Conservation (phyloP, 2,888 invertebrate species). For the Piscicola geometra region DNA sequence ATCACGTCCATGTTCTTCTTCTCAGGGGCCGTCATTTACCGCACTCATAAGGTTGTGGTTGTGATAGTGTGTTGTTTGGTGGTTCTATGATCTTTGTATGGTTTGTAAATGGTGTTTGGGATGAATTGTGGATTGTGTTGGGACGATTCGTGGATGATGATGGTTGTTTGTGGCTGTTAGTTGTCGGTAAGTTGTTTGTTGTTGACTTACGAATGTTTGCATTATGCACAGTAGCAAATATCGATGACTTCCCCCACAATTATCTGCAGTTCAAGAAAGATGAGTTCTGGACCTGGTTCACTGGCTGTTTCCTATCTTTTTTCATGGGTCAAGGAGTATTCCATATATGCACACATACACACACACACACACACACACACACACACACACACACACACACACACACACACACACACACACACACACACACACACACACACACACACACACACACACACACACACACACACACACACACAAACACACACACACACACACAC, state of each 20-base stretch:
- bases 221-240: neutral
- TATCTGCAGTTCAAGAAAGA: neutral
- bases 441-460: constrained; percentile 17
- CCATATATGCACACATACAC: neutral
- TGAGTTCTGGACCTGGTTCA: constrained; percentile 10
- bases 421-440: neutral
- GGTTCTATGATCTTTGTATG: too few relatives aligned
- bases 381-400: neutral
- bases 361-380: neutral
- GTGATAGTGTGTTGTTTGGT: too few relatives aligned
- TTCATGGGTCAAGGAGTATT: constrained; percentile 1
- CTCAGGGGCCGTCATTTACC: constrained; percentile 8
- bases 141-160: neutral
- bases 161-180: neutral
- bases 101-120: neutral
- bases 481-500: too few relatives aligned
- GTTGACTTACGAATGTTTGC: too few relatives aligned
- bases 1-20: constrained; percentile 7
- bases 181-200: too few relatives aligned
- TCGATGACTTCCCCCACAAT: neutral
- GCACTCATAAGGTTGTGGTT: neutral
- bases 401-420: constrained; percentile 5
- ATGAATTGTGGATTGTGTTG: neutral
- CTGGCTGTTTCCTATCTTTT: constrained; percentile 26
- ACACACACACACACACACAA: neutral